Evolutionary conservation across 2,113 vertebrate species (phyloP), one percentile per base, ranked within the genome.

Genomic region (Petaurus breviceps): DNA sequence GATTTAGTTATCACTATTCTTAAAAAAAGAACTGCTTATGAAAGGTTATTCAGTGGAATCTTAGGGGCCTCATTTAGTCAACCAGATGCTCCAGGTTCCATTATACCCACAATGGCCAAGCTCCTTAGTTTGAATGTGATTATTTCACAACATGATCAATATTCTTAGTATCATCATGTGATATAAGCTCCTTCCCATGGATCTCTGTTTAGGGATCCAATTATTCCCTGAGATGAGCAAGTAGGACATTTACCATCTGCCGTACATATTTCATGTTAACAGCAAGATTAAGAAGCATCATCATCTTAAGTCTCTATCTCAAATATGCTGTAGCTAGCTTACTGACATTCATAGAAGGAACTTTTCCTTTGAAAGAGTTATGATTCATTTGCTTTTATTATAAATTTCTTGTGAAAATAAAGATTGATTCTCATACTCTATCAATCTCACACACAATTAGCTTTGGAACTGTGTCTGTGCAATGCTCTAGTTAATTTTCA

Each of bases 201-300:
- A 95, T 97, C 49, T 96, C 49, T 96, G 68, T 11, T 94, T 93
- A 37, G 94, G 93, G 92, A 97, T 97, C 54, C 93, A n/a, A 95
- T 68, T 97, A 93, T 97, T 97, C 94, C 51, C 95, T 11, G 50
- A 52, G 68, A 97, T 96, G 90, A 96, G 31, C 92, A 97, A 93
- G 49, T 91, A 94, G 92, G 93, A 14, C 93, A 97, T 96, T 97
- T 96, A 61, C 96, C 97, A 96, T 97, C 96, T 98, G 97, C 91
- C 51, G 90, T 92, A 94, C 97, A 54, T 95, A 51, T 90, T 95
- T 97, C 92, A 95, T 55, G 93, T 93, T 94, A 97, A 96, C 91
- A 89, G 51, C 90, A 68, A 98, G 61, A 84, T 54, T 95, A 93
- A 94, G 90, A 93, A 84, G 94, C 68, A 94, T 96, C 68, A 96